Evolutionary conservation across 1,140 invertebrate genomes (phyloP).

Genomic region (Lethrus apterus): DNA sequence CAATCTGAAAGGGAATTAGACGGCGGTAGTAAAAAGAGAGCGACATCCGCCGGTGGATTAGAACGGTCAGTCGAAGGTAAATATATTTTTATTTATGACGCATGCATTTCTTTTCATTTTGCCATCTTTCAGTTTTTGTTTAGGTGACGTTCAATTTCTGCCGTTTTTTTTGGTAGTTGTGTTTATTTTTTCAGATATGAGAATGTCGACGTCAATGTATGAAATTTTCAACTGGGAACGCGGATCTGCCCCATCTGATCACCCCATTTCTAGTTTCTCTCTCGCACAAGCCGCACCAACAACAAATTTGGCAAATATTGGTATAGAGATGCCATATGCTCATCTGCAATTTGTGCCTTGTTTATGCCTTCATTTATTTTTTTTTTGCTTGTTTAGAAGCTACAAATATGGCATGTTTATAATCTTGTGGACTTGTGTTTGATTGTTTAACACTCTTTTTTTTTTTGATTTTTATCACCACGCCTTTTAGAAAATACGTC

Average conservation of each 20-base stretch:
- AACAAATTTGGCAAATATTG: conserved; percentile 22
- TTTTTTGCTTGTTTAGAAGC: too few species aligned
- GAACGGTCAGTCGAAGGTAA: conserved; percentile 60
- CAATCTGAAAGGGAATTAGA: conserved; percentile 73
- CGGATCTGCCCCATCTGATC: conserved; percentile 43
- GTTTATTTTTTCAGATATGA: conserved; percentile 51
- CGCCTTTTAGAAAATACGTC: too few species aligned
- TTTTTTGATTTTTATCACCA: too few species aligned
- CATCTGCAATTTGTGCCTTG: neutral
- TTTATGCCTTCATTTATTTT: too few species aligned
- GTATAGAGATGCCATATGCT: conserved; percentile 19
- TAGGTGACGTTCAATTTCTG: too few species aligned
- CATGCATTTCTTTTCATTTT: conserved; percentile 9
- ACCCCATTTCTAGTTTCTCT: conserved; percentile 15
- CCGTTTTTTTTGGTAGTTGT: conserved; percentile 18
- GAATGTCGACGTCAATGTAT: conserved; percentile 67
- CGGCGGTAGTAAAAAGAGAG: conserved; percentile 73
- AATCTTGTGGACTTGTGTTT: too few species aligned
- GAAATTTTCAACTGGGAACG: conserved; percentile 66
- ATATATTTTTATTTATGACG: too few species aligned
- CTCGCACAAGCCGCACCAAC: conserved; percentile 16
- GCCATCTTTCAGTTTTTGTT: neutral
- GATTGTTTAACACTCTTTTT: too few species aligned
- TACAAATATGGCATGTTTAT: too few species aligned
- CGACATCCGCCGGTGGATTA: conserved; percentile 64